These are phyloP conservation scores for Meteorus cinctellus DNA, from an alignment of 2,888 invertebrate species.

Conservation along the genomic window DNA sequence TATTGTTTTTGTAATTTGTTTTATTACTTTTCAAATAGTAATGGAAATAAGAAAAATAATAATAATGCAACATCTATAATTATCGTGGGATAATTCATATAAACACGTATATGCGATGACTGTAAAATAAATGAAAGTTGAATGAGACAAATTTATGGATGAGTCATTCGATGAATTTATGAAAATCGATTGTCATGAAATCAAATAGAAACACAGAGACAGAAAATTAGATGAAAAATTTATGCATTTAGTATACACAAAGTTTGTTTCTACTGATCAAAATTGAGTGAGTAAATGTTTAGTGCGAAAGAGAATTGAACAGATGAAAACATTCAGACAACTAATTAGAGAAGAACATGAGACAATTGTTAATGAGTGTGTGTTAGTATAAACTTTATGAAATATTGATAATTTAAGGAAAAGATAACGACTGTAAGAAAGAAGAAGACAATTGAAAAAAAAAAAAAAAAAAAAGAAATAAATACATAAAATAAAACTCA, in stretches of 20 bases:
- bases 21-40: conserved; percentile 50
- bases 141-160: neutral
- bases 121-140: conserved; percentile 10
- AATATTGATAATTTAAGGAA: conserved; percentile 30
- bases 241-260: conserved; percentile 22
- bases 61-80: conserved; percentile 9
- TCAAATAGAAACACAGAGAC: neutral
- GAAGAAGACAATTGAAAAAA: conserved; percentile 20
- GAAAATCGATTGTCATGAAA: conserved; percentile 35
- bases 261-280: conserved; percentile 42
- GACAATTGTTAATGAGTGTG: conserved; percentile 67
- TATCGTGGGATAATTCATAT: neutral
- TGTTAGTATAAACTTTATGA: conserved; percentile 57
- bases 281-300: neutral
- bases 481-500: conserved; percentile 60
- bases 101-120: conserved; percentile 5
- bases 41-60: conserved; percentile 21
- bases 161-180: conserved; percentile 16
- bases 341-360: neutral
- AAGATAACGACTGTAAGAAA: conserved; percentile 2
- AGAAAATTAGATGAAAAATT: neutral
- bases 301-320: neutral
- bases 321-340: neutral
- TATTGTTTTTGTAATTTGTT: conserved; percentile 69
- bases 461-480: conserved; percentile 46